A percentile compares a stretch with the other conserved stretches of the same genome.
phyloP scores from a whole-genome alignment of 1,140 invertebrate genomes.

The Heliconius hewitsoni region DNA sequence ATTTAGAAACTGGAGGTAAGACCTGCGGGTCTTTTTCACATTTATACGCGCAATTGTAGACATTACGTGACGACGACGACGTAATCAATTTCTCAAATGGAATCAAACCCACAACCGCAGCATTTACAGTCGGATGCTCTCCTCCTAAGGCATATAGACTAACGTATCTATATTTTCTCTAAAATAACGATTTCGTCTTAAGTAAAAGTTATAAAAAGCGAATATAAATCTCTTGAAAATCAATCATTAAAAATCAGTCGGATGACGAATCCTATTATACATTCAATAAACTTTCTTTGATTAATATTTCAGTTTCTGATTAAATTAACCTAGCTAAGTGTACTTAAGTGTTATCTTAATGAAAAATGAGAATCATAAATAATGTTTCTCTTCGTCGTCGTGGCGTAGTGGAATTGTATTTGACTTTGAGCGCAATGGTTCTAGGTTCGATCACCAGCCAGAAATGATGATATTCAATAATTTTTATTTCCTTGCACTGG shows the following conservation, averaged over 20 bases:
- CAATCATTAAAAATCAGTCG: background rate
- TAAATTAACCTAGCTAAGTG: slow-evolving; percentile 9
- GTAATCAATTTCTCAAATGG: background rate
- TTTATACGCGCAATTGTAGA: too few relatives aligned
- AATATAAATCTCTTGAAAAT: slow-evolving; percentile 3
- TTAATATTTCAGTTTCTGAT: slow-evolving; percentile 12
- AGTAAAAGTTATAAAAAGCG: background rate
- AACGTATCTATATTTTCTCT: too few relatives aligned
- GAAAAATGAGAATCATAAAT: slow-evolving; percentile 3
- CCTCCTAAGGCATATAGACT: too few relatives aligned
- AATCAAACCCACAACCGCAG: background rate
- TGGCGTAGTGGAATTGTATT: too few relatives aligned
- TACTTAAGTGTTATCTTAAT: background rate
- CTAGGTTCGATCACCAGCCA: too few relatives aligned
- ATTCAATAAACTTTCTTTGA: slow-evolving; percentile 10
- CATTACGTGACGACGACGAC: too few relatives aligned
- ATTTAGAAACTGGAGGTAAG: too few relatives aligned
- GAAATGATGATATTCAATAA: too few relatives aligned
- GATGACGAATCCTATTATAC: slow-evolving; percentile 1
- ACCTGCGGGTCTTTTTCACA: too few relatives aligned
- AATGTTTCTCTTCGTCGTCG: background rate
- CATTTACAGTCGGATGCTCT: background rate
- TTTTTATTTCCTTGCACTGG: too few relatives aligned
- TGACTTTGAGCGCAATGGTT: too few relatives aligned
- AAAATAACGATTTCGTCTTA: too few relatives aligned